Conservation (phyloP, 1,140 invertebrate genomes). For the Onthophagus taurus region DNA sequence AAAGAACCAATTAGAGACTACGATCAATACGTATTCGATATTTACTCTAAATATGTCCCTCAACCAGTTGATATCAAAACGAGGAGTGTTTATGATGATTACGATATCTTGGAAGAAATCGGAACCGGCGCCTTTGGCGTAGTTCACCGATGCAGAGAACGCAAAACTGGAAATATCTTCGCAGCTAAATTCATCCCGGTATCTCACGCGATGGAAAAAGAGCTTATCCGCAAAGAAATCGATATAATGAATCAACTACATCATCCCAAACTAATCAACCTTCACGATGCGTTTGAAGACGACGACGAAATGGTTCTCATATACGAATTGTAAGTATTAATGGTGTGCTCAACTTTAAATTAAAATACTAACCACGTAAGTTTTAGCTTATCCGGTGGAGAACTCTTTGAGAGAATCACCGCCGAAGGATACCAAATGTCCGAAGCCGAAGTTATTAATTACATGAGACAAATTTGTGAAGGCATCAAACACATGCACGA, state of each 20-base stretch:
- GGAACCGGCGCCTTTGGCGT: conserved; percentile 98
- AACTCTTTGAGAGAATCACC: conserved; percentile 96
- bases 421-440: conserved; percentile 97
- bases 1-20: conserved; percentile 87
- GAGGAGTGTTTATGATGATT: conserved; percentile 92
- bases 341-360: too few relatives aligned
- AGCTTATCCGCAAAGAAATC: conserved; percentile 95
- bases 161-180: conserved; percentile 92
- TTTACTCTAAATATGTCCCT: conserved; percentile 94
- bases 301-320: conserved; percentile 99
- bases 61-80: conserved; percentile 94
- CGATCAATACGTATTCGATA: conserved; percentile 95
- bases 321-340: conserved; percentile 87
- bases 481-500: conserved; percentile 99
- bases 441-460: conserved; percentile 98
- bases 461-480: conserved; percentile 98
- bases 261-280: conserved; percentile 93
- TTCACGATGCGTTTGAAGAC: conserved; percentile 98
- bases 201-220: conserved; percentile 90
- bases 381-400: conserved; percentile 88
- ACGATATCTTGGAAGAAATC: conserved; percentile 98
- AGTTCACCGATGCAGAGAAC: conserved; percentile 93
- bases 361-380: too few relatives aligned
- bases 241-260: conserved; percentile 99
- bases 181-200: conserved; percentile 99